These are phyloP conservation scores for Nemurella pictetii DNA, from an alignment of 2,888 invertebrate species.

Conservation along the genomic window DNA sequence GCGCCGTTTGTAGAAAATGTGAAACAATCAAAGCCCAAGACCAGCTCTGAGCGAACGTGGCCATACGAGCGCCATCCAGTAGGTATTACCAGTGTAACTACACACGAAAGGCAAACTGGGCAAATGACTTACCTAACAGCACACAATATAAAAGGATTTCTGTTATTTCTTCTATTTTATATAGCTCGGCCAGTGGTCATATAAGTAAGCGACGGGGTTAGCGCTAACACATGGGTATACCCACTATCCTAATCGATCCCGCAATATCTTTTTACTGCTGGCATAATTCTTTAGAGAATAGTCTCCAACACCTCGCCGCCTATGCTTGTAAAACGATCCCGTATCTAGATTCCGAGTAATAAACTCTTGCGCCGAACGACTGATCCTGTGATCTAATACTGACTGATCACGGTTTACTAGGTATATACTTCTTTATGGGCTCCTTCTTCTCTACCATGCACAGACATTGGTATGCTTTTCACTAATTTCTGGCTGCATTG, in stretches of 20 bases:
- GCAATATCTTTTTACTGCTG: background rate
- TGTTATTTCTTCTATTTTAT: background rate
- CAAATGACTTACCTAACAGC: background rate
- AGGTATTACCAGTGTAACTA: background rate
- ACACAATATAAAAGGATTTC: constrained; percentile 1
- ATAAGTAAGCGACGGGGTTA: background rate
- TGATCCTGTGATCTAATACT: background rate
- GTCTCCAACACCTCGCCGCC: background rate
- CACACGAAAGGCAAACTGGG: background rate
- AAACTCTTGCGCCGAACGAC: background rate
- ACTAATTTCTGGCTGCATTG: too few species aligned
- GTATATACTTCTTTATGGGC: too few species aligned
- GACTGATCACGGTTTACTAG: background rate
- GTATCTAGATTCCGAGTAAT: background rate
- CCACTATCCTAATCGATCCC: background rate
- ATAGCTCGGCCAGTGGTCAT: constrained; percentile 7
- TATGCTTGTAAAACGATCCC: background rate
- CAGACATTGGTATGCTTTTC: too few species aligned
- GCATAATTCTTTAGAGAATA: background rate
- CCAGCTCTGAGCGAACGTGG: too few species aligned
- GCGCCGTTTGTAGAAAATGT: too few species aligned
- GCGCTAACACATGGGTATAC: background rate
- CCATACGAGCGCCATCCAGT: background rate
- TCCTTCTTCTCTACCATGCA: too few species aligned
- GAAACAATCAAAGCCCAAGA: too few species aligned